Evolutionary conservation across 1,140 invertebrate species (phyloP).

Genomic region (Macrocentrus cingulum): DNA sequence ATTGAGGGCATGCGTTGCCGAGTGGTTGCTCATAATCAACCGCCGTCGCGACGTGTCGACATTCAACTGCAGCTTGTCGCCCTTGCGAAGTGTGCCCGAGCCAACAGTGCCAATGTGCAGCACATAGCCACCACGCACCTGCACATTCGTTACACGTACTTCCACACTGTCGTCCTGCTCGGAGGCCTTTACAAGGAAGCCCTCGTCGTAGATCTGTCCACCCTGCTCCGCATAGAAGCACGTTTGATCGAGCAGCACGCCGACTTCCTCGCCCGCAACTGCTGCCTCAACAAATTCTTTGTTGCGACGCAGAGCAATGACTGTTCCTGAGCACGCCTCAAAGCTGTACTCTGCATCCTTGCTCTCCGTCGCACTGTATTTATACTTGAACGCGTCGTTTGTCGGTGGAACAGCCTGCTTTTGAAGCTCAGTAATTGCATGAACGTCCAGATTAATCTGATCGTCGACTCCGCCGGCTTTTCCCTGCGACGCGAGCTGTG

Average conservation of each 20-base stretch:
- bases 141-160: constrained; percentile 92
- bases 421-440: constrained; percentile 91
- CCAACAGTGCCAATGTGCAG: constrained; percentile 84
- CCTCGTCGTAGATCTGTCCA: constrained; percentile 97
- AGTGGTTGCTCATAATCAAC: constrained; percentile 98
- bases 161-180: constrained; percentile 75
- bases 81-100: constrained; percentile 82
- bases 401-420: constrained; percentile 77
- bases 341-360: constrained; percentile 74
- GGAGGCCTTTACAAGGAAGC: constrained; percentile 85
- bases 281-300: constrained; percentile 89
- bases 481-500: constrained; percentile 85
- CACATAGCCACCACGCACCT: constrained; percentile 94
- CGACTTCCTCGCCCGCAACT: constrained; percentile 84
- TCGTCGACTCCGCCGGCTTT: constrained; percentile 78
- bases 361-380: constrained; percentile 71
- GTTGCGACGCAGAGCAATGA: constrained; percentile 72
- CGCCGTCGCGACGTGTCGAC: constrained; percentile 83
- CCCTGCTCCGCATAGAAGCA: constrained; percentile 98
- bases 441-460: constrained; percentile 88
- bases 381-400: constrained; percentile 91
- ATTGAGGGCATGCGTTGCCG: constrained; percentile 97
- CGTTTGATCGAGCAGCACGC: constrained; percentile 89
- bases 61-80: constrained; percentile 81
- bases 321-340: constrained; percentile 64